Base-by-base conservation (phyloP, 37 sponge, comb jelly and placozoan species). In the Spongilla lacustris region DNA sequence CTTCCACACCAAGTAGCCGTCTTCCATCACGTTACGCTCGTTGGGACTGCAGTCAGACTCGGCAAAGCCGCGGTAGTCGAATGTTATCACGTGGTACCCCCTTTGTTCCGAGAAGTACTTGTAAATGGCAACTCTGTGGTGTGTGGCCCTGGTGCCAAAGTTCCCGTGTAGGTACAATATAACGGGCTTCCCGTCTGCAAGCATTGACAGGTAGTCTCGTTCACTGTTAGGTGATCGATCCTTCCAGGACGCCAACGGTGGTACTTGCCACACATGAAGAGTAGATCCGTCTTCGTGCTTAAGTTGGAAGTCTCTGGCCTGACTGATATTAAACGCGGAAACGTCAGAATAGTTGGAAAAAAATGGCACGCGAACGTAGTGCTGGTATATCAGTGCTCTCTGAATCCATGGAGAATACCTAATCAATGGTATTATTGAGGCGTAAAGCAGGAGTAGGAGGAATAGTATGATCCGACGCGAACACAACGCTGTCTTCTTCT, bases 51-150 rank as follows among this genome's bases (percentile, higher is more conserved):
- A 94, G 37, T 81, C 27, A 0, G 93, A 93, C 69, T 95, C 94
- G 19, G 86, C 98, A 86, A 87, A 97, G 19, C 98, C 98, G 34
- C 93, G 79, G 79, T 97, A 97, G 77, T 97, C 98, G 72, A 94
- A 97, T 21, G 98, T 69, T 4, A 97, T 81, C 49, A 93, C 90
- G 50, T 95, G 93, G 67, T 85, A 89, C 3, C 93, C 92, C 36
- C 76, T 70, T 33, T 81, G 21, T 28, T 83, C 73, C 24, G 92
- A 24, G 0, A 94, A 78, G 29, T 73, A 86, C 75, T 93, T 75
- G 86, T 97, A 97, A 25, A 91, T 70, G 4, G 83, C 86, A 22
- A 97, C 82, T 46, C 98, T 77, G 50, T 95, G 93, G 73, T 32
- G 27, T 28, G 75, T 79, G 9, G 85, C 96, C 50, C 96, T 49